These are phyloP conservation scores for Girardinichthys multiradiatus DNA, from an alignment of 2,113 vertebrate species.

Conservation along the genomic window DNA sequence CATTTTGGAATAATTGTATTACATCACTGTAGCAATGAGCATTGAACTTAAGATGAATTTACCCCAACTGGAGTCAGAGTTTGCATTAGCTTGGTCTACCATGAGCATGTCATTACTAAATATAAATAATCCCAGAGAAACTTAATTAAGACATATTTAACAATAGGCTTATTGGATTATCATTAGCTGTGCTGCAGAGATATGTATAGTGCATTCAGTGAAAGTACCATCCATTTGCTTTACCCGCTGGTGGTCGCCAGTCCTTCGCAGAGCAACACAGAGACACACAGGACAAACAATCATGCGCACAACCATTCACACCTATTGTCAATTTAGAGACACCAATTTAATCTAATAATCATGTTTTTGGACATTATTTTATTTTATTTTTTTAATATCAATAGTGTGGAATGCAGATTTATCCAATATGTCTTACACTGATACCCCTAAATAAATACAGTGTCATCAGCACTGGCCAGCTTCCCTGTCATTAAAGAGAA, in stretches of 20 bases:
- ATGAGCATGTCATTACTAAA: conserved; percentile 46
- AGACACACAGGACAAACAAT: too few relatives aligned
- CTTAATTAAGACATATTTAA: conserved; percentile 29
- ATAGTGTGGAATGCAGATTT: not conserved
- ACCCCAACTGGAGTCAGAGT: conserved; percentile 58
- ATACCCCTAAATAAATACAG: too few relatives aligned
- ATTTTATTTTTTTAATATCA: too few relatives aligned
- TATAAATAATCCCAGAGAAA: conserved; percentile 50
- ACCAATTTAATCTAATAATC: too few relatives aligned
- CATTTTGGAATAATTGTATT: conserved; percentile 54
- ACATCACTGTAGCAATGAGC: conserved; percentile 35
- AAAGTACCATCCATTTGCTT: not conserved
- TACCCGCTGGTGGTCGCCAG: too few relatives aligned
- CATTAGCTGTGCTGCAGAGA: conserved; percentile 12
- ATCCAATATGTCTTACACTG: too few relatives aligned
- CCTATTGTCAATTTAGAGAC: too few relatives aligned
- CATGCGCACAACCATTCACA: too few relatives aligned
- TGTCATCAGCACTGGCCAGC: too few relatives aligned
- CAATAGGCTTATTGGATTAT: conserved; percentile 29
- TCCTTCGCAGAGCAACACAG: too few relatives aligned
- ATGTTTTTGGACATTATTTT: too few relatives aligned
- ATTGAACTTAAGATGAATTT: conserved; percentile 49
- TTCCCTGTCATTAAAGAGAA: too few relatives aligned
- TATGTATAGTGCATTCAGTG: not conserved
- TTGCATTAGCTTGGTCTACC: conserved; percentile 50